These are phyloP conservation scores for Gasteruption jaculator DNA, from an alignment of 2,888 invertebrate genomes.

Conservation along the genomic window DNA sequence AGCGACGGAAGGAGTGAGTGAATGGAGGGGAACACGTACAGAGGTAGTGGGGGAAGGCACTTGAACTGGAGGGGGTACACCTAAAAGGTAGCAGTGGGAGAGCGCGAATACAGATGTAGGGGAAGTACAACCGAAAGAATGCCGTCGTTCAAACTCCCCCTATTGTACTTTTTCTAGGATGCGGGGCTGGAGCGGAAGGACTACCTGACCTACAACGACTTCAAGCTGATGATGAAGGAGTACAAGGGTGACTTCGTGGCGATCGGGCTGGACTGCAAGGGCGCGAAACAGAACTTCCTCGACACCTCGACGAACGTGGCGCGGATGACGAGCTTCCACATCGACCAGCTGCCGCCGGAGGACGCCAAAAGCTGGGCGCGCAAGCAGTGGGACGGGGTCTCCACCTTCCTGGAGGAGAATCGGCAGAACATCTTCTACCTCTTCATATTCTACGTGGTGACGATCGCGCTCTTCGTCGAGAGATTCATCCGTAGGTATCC, in stretches of 20 bases:
- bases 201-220: slow-evolving; percentile 84
- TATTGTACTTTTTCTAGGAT: slow-evolving; percentile 59
- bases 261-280: slow-evolving; percentile 90
- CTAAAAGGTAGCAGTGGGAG: too few relatives aligned
- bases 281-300: slow-evolving; percentile 90
- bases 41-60: too few relatives aligned
- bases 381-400: slow-evolving; percentile 80
- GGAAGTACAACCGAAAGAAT: too few relatives aligned
- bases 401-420: slow-evolving; percentile 92
- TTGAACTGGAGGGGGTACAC: too few relatives aligned
- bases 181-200: slow-evolving; percentile 88
- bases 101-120: too few relatives aligned
- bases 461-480: slow-evolving; percentile 89
- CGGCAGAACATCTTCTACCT: slow-evolving; percentile 93
- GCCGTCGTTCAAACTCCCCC: too few relatives aligned
- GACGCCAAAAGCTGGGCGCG: slow-evolving; percentile 60
- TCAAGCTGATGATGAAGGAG: slow-evolving; percentile 94
- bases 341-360: slow-evolving; percentile 65
- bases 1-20: too few relatives aligned
- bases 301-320: slow-evolving; percentile 94
- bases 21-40: too few relatives aligned
- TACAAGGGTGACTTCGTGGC: slow-evolving; percentile 94
- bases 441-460: slow-evolving; percentile 91
- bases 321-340: slow-evolving; percentile 90
- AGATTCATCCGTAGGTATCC: slow-evolving; percentile 80